These are phyloP conservation scores for Peromyscus californicus DNA, from an alignment of 2,113 vertebrate genomes.

Conservation along the genomic window DNA sequence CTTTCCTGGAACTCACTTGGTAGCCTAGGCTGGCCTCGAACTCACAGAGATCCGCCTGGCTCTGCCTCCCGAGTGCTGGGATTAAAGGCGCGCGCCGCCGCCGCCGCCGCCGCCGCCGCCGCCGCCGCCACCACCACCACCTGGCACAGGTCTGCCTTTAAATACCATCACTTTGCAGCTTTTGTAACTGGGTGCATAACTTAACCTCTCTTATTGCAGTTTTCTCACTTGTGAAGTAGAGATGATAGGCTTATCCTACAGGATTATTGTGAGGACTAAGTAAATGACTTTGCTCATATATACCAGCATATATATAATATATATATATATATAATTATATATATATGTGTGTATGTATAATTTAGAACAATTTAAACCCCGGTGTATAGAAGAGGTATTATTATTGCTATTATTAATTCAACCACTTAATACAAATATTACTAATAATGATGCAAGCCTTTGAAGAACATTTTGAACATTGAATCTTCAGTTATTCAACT, in stretches of 20 bases:
- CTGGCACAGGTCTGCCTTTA: slow-evolving; percentile 2
- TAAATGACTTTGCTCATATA: neutral
- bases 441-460: neutral
- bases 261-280: slow-evolving; percentile 11
- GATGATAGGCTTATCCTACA: neutral
- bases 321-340: no score
- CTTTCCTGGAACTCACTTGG: no score
- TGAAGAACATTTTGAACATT: neutral
- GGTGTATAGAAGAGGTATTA: neutral
- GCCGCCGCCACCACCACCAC: no score
- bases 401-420: neutral
- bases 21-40: no score
- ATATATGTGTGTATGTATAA: neutral
- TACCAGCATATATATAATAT: no score
- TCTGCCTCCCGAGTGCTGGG: no score
- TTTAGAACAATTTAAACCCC: slow-evolving; percentile 37
- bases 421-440: neutral
- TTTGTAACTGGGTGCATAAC: neutral
- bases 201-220: neutral
- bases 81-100: no score
- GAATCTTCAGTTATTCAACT: neutral
- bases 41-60: no score
- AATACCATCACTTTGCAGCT: neutral
- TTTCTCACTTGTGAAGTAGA: neutral
- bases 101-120: no score